These are phyloP conservation scores for Gymnopithys bicolor DNA, from an alignment of 2,797 vertebrate species.

Conservation along the genomic window DNA sequence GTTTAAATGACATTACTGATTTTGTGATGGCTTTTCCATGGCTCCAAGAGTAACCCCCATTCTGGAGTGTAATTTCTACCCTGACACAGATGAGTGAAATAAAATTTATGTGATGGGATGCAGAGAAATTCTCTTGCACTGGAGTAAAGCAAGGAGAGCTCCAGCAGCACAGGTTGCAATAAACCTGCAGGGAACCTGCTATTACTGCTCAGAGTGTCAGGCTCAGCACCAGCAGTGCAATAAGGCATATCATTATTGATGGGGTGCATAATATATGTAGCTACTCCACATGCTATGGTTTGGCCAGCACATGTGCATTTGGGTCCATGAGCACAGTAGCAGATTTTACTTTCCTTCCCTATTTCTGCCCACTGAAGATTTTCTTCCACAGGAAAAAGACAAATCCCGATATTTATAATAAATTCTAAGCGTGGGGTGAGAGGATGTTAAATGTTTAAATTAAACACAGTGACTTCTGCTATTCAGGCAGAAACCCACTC, in stretches of 20 bases:
- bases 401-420: background rate
- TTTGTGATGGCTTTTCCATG: background rate
- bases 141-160: background rate
- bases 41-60: background rate
- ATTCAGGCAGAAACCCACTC: background rate
- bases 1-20: background rate
- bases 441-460: background rate
- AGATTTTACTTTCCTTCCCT: background rate
- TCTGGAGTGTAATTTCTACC: background rate
- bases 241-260: background rate
- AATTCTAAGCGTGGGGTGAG: background rate
- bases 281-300: accelerated
- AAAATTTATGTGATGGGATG: background rate
- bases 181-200: background rate
- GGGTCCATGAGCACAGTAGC: background rate
- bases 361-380: background rate
- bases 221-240: background rate
- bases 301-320: background rate
- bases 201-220: background rate
- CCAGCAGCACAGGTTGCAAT: background rate
- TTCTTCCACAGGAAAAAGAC: background rate
- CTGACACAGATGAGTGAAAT: background rate
- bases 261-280: background rate
- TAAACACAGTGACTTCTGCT: background rate
- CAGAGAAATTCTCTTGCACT: background rate